Evolutionary conservation across 1,140 invertebrate species (phyloP), one percentile per base, ranked within the genome.

Genomic region (Drosophila truncata): DNA sequence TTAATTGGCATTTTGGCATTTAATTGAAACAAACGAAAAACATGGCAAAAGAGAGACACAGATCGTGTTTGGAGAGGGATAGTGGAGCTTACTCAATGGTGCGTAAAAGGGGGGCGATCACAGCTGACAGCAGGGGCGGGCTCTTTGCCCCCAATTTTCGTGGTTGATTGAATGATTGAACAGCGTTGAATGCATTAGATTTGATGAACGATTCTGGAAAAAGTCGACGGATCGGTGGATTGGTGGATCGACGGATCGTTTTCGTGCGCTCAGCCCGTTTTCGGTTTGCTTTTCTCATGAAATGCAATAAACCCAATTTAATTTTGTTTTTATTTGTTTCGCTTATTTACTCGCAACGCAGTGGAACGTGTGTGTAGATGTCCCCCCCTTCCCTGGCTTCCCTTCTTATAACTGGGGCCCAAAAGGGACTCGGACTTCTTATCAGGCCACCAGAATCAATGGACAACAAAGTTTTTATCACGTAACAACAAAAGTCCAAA

Each of bases 271-370:
- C 46, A 42, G 44, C n/a, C 46, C 55, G 50, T 58, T 67, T 58
- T 67, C 49, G 10, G 84, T 90, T 88, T 88, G 60, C 55, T 72
- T 88, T 88, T 90, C 85, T 76, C 85, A 88, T 88, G 85, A 88
- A 88, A 88, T 85, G 85, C 85, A 79, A 88, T 88, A 88, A 88
- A 88, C 85, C 78, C 78, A 84, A 90, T 88, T 90, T 81, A 81
- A 85, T 88, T 86, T 39, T 79, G 78, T 88, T 85, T 88, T 84
- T 88, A 88, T 88, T 87, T 87, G 80, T 65, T 83, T 78, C 83
- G 80, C 76, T 83, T 87, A 83, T 88, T 87, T 87, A 78, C 84
- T 65, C 64, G 72, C 63, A 52, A 16, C 80, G 58, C 39, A 77
- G n/a, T n/a, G 67, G 83, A 80, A 69, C 60, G 75, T 62, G 37